A percentile compares a stretch with the other conserved stretches of the same genome.
These are phyloP conservation scores for Pontoporia blainvillei DNA, from an alignment of 2,113 vertebrate species.

Conservation along the genomic window DNA sequence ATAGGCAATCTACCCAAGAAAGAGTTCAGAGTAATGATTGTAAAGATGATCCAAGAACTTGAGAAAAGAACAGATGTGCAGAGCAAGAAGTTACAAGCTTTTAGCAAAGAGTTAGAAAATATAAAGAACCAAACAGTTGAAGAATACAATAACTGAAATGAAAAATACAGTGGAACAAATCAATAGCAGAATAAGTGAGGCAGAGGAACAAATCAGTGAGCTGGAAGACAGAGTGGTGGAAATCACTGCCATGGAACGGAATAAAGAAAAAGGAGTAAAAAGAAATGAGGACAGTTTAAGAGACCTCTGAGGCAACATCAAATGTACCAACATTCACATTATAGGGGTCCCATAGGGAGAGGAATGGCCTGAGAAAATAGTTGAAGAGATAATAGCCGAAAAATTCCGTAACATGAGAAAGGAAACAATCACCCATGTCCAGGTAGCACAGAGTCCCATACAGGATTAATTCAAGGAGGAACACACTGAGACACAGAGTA, in stretches of 20 bases:
- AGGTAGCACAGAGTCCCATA: not conserved
- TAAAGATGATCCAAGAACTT: not conserved
- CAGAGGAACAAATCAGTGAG: not conserved
- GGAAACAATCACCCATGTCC: not conserved
- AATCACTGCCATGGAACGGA: not conserved
- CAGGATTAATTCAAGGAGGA: not conserved
- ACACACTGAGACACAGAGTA: not conserved
- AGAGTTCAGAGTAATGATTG: not conserved
- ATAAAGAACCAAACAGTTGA: not conserved
- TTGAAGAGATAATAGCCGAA: not conserved
- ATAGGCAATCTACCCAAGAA: not conserved
- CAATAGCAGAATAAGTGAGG: not conserved
- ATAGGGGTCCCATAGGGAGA: not conserved
- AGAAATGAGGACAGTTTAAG: not conserved
- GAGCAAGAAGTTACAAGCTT: not conserved
- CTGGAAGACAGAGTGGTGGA: not conserved
- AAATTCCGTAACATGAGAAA: not conserved
- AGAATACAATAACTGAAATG: not conserved
- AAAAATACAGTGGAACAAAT: not conserved
- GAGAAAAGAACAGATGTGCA: too few species aligned
- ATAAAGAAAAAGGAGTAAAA: not conserved
- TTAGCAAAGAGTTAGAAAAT: not conserved
- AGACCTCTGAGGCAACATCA: not conserved
- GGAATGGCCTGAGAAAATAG: not conserved
- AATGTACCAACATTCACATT: not conserved